These are phyloP conservation scores for Camptogramma bilineatum DNA, from an alignment of 2,888 invertebrate species.

Conservation along the genomic window DNA sequence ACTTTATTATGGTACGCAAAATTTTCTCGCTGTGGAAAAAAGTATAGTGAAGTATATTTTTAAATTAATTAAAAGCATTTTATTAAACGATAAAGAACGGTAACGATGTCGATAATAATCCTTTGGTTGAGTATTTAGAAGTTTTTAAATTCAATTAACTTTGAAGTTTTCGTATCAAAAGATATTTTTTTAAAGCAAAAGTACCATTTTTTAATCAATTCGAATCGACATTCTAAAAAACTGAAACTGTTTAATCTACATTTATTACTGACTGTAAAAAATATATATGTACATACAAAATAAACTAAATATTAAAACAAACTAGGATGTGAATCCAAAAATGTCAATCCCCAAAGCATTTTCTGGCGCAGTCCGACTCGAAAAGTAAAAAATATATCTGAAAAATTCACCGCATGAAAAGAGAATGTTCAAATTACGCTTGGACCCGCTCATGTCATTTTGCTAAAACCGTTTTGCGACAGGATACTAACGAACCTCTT, in stretches of 20 bases:
- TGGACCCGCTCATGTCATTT: constrained; percentile 4
- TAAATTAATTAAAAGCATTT: no score
- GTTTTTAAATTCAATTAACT: no score
- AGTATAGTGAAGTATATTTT: no score
- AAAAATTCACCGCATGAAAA: constrained; percentile 20
- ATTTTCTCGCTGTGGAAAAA: no score
- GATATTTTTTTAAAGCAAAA: no score
- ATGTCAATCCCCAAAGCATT: neutral
- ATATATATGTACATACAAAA: neutral
- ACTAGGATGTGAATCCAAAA: neutral
- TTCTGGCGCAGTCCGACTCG: neutral
- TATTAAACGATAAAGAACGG: no score
- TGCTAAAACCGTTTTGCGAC: neutral
- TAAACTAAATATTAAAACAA: neutral
- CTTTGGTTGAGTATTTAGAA: no score
- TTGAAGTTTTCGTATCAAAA: no score
- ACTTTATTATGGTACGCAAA: no score
- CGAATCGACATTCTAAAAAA: neutral
- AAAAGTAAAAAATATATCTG: constrained; percentile 13
- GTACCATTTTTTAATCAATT: neutral
- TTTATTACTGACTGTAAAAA: neutral
- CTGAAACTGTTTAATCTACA: neutral
- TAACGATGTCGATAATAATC: no score
- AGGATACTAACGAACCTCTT: neutral
- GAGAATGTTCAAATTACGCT: constrained; percentile 18